Conservation (phyloP, 2,797 vertebrate genomes). For the Margarornis squamiger region DNA sequence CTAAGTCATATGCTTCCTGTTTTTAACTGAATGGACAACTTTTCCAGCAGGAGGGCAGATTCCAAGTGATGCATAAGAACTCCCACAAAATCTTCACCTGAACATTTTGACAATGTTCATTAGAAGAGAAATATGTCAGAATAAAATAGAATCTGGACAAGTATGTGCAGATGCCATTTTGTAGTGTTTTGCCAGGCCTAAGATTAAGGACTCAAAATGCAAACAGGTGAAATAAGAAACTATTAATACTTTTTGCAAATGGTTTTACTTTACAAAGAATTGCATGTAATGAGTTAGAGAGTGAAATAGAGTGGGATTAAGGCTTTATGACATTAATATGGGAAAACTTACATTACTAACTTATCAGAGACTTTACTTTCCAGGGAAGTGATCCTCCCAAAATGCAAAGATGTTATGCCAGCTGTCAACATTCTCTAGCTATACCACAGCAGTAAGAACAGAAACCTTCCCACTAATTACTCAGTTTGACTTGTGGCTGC, state of each 20-base stretch:
- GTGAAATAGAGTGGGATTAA: not conserved
- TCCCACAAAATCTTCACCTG: not conserved
- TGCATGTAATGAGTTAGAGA: not conserved
- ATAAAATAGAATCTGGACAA: not conserved
- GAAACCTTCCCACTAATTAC: not conserved
- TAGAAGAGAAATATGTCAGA: not conserved
- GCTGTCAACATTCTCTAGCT: not conserved
- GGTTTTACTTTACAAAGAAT: not conserved
- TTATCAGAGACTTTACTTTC: not conserved
- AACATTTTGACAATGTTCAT: not conserved
- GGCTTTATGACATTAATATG: not conserved
- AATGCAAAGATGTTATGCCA: not conserved
- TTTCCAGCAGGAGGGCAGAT: not conserved
- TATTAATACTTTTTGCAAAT: not conserved
- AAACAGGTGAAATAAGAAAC: not conserved
- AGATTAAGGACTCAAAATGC: not conserved
- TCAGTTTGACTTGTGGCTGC: not conserved
- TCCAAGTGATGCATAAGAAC: not conserved
- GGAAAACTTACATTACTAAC: not conserved
- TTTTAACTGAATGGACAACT: slow-evolving; percentile 2
- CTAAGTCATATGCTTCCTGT: not conserved
- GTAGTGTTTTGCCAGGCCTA: not conserved
- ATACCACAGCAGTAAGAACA: not conserved
- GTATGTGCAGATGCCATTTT: not conserved
- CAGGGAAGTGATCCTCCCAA: not conserved